Percentiles rank a stretch among this genome's conserved stretches.
Conservation (phyloP, 2,797 vertebrate species). For the Nothura maculosa region DNA sequence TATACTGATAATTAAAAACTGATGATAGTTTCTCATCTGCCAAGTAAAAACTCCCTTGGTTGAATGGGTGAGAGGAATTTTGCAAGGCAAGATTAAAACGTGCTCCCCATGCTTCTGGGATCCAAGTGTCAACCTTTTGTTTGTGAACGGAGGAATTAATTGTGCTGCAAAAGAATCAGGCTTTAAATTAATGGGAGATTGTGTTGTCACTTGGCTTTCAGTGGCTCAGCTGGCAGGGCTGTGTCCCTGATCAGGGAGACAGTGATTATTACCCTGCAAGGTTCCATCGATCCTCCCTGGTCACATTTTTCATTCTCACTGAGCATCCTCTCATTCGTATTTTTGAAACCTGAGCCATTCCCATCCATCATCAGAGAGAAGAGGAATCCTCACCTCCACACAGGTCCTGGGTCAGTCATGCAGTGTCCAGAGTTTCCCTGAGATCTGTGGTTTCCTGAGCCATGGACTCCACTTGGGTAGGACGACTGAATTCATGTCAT, state of each 20-base stretch:
- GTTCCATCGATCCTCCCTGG: neutral
- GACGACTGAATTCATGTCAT: neutral
- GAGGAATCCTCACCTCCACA: neutral
- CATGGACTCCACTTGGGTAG: neutral
- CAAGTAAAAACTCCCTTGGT: conserved; percentile 40
- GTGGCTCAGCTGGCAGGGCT: neutral
- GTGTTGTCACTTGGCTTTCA: conserved; percentile 3
- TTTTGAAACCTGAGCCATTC: neutral
- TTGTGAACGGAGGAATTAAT: conserved; percentile 59
- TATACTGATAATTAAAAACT: conserved; percentile 48
- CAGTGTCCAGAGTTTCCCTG: neutral
- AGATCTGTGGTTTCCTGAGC: neutral
- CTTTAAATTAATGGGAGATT: conserved; percentile 26
- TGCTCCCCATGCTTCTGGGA: neutral
- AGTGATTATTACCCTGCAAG: neutral
- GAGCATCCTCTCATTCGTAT: neutral
- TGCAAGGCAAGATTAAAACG: conserved; percentile 34
- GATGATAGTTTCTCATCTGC: neutral
- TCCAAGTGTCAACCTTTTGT: conserved; percentile 12
- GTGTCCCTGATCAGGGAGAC: conserved; percentile 5
- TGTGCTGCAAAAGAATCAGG: conserved; percentile 8
- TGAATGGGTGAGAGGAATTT: conserved; percentile 14
- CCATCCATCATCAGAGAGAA: neutral
- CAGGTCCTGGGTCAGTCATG: neutral
- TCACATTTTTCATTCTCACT: neutral